Evolutionary conservation across 2,888 invertebrate species (phyloP).

Genomic region (Eristalinus sepulchralis): DNA sequence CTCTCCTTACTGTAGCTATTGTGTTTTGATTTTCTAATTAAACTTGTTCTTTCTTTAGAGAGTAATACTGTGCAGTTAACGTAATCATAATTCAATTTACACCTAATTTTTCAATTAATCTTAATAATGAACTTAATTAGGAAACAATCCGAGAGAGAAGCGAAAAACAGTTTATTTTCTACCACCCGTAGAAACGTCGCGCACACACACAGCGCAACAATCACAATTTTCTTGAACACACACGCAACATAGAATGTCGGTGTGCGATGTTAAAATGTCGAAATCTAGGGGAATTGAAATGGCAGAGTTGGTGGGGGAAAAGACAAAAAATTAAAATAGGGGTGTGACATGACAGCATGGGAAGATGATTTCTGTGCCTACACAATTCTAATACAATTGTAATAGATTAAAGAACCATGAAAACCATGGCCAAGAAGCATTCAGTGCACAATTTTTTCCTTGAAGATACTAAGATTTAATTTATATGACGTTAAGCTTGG

Average conservation of each 20-base stretch:
- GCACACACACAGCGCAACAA: constrained; percentile 57
- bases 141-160: constrained; percentile 77
- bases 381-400: constrained; percentile 32
- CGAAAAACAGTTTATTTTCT: constrained; percentile 73
- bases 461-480: no score
- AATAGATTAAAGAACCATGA: constrained; percentile 19
- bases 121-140: constrained; percentile 81
- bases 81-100: constrained; percentile 64
- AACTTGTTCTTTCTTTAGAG: not conserved
- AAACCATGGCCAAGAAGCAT: not conserved
- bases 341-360: constrained; percentile 65
- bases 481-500: no score
- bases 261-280: constrained; percentile 35
- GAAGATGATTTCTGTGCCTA: constrained; percentile 44
- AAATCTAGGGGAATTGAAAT: constrained; percentile 50
- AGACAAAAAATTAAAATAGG: constrained; percentile 57
- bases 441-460: not conserved
- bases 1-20: constrained; percentile 32
- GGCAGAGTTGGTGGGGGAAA: constrained; percentile 48
- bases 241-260: constrained; percentile 1
- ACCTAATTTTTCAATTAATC: constrained; percentile 81
- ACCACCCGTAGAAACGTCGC: constrained; percentile 69
- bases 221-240: constrained; percentile 51
- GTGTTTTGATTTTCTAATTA: constrained; percentile 21
- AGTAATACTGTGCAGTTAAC: constrained; percentile 58